These are phyloP conservation scores for Diaprepes abbreviatus DNA, from an alignment of 2,888 invertebrate species.

Conservation along the genomic window DNA sequence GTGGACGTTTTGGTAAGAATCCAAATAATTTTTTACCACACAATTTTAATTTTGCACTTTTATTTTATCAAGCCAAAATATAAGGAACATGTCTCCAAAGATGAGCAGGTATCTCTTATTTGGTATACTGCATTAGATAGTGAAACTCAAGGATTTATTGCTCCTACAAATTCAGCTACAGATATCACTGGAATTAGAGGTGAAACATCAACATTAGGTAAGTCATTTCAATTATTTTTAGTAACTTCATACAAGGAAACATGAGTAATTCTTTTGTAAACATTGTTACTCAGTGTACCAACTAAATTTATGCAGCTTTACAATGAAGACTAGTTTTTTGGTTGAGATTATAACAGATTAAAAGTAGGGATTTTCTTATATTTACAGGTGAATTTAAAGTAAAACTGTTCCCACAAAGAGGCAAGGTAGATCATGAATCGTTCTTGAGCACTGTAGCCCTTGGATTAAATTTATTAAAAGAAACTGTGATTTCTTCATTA, in stretches of 20 bases:
- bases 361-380: neutral
- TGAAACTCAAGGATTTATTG: constrained; percentile 73
- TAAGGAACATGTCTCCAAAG: constrained; percentile 48
- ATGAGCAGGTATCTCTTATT: constrained; percentile 76
- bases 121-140: constrained; percentile 90
- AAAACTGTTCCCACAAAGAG: constrained; percentile 67
- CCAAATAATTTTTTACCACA: too few relatives aligned
- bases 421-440: constrained; percentile 78
- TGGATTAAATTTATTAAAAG: constrained; percentile 80
- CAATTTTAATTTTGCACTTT: too few relatives aligned
- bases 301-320: too few relatives aligned
- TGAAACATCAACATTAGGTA: constrained; percentile 79
- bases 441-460: constrained; percentile 80
- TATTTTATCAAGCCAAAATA: constrained; percentile 39
- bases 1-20: constrained; percentile 71
- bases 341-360: too few relatives aligned
- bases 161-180: constrained; percentile 70
- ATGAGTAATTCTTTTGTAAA: too few relatives aligned
- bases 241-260: neutral
- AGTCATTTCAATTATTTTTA: neutral
- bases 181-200: constrained; percentile 78
- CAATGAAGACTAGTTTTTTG: too few relatives aligned
- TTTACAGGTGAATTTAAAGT: constrained; percentile 84
- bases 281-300: too few relatives aligned
- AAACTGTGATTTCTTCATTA: constrained; percentile 81